phyloP scores from a whole-genome alignment of 1,140 invertebrate genomes.

The Ylistrum balloti region DNA sequence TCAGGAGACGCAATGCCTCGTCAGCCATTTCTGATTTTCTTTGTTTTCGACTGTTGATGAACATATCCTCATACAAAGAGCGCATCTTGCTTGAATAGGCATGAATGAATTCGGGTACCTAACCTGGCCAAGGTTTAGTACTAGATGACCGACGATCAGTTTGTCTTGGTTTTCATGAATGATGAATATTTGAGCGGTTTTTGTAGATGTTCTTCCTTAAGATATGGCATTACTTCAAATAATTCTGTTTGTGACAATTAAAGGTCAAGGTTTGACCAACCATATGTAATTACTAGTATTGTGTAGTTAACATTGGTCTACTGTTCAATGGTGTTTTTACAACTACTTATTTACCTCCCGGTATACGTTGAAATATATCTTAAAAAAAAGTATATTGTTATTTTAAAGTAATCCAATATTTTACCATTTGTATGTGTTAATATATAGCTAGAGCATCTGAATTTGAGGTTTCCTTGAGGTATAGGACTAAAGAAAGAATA shows the following conservation, averaged over 20 bases:
- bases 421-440: background rate
- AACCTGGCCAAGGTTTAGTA: background rate
- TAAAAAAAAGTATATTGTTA: background rate
- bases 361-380: background rate
- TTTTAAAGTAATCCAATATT: background rate
- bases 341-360: background rate
- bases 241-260: background rate
- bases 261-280: background rate
- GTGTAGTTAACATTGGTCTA: background rate
- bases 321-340: background rate
- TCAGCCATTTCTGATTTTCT: background rate
- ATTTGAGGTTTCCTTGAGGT: no score
- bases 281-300: constrained; percentile 11
- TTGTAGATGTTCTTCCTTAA: background rate
- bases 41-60: background rate
- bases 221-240: constrained; percentile 29
- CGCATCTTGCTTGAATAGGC: background rate
- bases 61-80: constrained; percentile 9
- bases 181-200: background rate
- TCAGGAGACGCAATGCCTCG: background rate
- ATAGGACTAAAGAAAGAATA: no score
- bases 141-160: constrained; percentile 25
- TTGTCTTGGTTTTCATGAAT: background rate
- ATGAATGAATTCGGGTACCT: constrained; percentile 13
- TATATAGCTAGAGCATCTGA: no score